A percentile compares a stretch with the other conserved stretches of the same genome.
Evolutionary conservation across 2,797 vertebrate genomes (phyloP).

Genomic region (Argya squamiceps): DNA sequence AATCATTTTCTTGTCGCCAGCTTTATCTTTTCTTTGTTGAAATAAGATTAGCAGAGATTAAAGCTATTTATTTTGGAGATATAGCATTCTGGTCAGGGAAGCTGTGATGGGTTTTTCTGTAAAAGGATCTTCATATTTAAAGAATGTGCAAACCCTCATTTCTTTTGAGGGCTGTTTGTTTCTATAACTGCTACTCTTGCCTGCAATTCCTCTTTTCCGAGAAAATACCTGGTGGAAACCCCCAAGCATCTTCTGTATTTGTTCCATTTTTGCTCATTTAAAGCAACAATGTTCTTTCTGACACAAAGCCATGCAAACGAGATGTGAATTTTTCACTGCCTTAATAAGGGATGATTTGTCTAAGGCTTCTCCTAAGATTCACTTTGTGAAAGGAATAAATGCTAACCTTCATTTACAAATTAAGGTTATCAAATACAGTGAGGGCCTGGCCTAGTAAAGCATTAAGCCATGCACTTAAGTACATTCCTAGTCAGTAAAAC

Average conservation of each 20-base stretch:
- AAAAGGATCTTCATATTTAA: background rate
- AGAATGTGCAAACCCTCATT: background rate
- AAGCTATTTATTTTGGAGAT: slow-evolving; percentile 54
- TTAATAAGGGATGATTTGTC: background rate
- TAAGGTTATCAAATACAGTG: background rate
- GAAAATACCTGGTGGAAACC: background rate
- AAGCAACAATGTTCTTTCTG: background rate
- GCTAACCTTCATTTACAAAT: background rate
- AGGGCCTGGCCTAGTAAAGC: background rate
- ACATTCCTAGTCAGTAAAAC: background rate
- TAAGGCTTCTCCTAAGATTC: background rate
- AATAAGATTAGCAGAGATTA: slow-evolving; percentile 65
- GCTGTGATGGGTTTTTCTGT: background rate
- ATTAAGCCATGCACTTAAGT: background rate
- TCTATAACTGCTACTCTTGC: background rate
- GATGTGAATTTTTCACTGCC: background rate
- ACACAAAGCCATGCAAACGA: background rate
- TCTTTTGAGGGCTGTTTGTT: slow-evolving; percentile 1
- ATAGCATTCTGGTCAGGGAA: background rate
- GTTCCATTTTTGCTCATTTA: background rate
- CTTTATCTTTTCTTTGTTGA: slow-evolving; percentile 57
- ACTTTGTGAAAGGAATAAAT: background rate
- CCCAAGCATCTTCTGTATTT: background rate
- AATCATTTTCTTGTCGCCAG: slow-evolving; percentile 66
- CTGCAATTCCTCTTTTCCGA: background rate